Evolutionary conservation across 35 echinoderm and acorn worm genomes (phyloP).

Genomic region (Lytechinus pictus): DNA sequence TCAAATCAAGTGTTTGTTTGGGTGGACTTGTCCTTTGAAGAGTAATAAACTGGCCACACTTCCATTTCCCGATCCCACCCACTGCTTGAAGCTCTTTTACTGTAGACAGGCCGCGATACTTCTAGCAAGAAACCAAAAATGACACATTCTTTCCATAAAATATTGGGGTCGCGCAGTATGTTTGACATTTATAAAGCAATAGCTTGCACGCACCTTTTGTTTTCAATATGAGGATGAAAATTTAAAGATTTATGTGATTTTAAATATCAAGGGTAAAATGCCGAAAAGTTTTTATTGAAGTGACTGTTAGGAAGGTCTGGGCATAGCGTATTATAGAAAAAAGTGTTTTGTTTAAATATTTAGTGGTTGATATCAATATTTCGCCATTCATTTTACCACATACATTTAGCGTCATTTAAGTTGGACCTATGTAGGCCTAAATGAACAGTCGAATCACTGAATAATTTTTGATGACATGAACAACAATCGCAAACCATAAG

Average conservation of each 20-base stretch:
- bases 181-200: conserved; percentile 35
- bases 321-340: background rate
- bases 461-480: too few relatives aligned
- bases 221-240: background rate
- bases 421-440: too few relatives aligned
- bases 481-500: too few relatives aligned
- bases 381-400: too few relatives aligned
- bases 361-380: too few relatives aligned
- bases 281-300: background rate
- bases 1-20: too few relatives aligned
- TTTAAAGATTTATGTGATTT: background rate
- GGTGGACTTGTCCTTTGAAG: background rate
- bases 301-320: background rate
- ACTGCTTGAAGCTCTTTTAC: background rate
- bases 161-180: background rate
- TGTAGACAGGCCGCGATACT: background rate
- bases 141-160: conserved; percentile 21
- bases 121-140: background rate
- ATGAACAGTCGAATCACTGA: too few relatives aligned
- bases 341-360: background rate
- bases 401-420: too few relatives aligned
- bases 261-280: background rate
- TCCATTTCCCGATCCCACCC: background rate
- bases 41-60: background rate
- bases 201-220: background rate